Evolutionary conservation across 2,113 vertebrate genomes (phyloP), one percentile per base, ranked within the genome.

Genomic region (Balaeniceps rex): DNA sequence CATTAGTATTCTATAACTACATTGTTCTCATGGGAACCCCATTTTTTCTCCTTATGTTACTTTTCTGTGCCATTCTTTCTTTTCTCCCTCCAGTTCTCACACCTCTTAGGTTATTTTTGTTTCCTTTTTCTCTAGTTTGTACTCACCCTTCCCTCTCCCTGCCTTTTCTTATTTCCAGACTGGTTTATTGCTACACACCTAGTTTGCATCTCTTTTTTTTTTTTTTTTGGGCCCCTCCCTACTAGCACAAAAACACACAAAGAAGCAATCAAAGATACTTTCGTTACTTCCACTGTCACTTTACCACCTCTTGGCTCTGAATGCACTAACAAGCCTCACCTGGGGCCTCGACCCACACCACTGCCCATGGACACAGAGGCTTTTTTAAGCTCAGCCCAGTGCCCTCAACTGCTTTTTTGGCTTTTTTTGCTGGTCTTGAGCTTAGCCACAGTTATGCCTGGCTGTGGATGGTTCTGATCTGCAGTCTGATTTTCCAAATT

Each of bases 111-210:
- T 64, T 79, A 57, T 14, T 60, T 76, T 78, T 70, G 14, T 63
- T 57, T 61, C 8, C 7, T 74, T 93, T 77, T 80, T 58, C 34
- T 84, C 40, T 26, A 40, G 24, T 28, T 77, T 70, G 10, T 44
- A 33, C 36, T 40, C 8, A 44, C 5, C 5, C 0, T 3, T 17
- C 23, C 11, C 9, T 6, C 4, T 60, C 13, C 16, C 17, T 4
- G 7, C 24, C 28, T 51, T 87, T 70, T 51, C 25, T 42, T 54
- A 38, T 23, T 82, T 86, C 58, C 55, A 44, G 31, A 21, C 13
- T 47, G 31, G 10, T 5, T 71, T 75, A 29, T 40, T 65, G 17
- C 15, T 63, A 46, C 7, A 79, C 3, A 28, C 9, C 2, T 51
- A 40, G 7, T 36, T 64, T 76, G 7, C 26, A 40, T 33, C n/a